Conservation (phyloP, 2,888 invertebrate species). For the Lepidochrysops patricia region DNA sequence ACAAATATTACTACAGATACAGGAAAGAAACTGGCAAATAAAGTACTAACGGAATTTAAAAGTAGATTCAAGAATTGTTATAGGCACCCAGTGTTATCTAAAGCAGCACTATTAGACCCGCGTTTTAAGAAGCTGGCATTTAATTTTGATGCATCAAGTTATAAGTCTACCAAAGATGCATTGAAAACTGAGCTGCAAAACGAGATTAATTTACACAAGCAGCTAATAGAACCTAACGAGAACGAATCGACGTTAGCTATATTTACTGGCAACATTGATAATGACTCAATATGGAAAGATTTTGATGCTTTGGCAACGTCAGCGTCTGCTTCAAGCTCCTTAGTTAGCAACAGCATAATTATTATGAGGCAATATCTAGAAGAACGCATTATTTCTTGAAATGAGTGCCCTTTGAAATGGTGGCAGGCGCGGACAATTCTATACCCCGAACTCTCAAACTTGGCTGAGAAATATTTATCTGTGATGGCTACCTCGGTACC, state of each 20-base stretch:
- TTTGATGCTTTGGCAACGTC: conserved; percentile 24
- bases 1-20: conserved; percentile 20
- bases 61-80: conserved; percentile 28
- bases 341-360: conserved; percentile 26
- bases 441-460: conserved; percentile 26
- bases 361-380: conserved; percentile 28
- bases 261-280: conserved; percentile 22
- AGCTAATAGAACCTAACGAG: conserved; percentile 19
- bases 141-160: conserved; percentile 24
- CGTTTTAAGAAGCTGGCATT: conserved; percentile 29
- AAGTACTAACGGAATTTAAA: conserved; percentile 27
- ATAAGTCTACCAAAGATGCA: conserved; percentile 27
- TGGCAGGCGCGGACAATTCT: conserved; percentile 26
- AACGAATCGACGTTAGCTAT: conserved; percentile 21
- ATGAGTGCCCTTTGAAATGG: conserved; percentile 29
- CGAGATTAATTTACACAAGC: conserved; percentile 22
- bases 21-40: conserved; percentile 18
- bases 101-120: conserved; percentile 24
- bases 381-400: conserved; percentile 26
- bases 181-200: conserved; percentile 29
- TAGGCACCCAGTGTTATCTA: too few species aligned
- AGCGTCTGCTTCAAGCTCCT: conserved; percentile 20
- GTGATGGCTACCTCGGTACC: conserved; percentile 27
- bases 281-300: conserved; percentile 24
- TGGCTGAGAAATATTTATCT: conserved; percentile 23